Evolutionary conservation across 2,113 vertebrate genomes (phyloP), one percentile per base, ranked within the genome.

Genomic region (Aspidoscelis tigris): DNA sequence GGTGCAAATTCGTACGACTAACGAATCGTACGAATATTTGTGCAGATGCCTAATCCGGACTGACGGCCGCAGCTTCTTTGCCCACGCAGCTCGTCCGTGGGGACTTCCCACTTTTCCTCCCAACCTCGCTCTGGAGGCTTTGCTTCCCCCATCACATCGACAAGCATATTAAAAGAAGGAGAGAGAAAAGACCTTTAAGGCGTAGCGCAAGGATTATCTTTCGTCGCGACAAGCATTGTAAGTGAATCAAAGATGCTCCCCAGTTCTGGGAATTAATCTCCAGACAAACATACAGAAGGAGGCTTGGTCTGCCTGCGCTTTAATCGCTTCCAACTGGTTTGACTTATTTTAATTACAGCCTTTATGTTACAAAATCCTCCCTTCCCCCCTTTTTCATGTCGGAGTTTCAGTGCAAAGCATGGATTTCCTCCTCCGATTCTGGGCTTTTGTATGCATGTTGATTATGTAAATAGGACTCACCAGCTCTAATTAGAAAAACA

Each of bases 261-360:
- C 86, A 84, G 78, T 92, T 94, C 93, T 91, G 86, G 86, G 91
- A 80, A 90, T 93, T 96, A 95, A 96, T 96, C 95, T 96, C 94
- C 94, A 96, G 96, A 95, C 95, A 96, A 96, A 96, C 95, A 96
- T 96, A 96, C 95, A 95, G 95, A 95, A 95, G 95, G 92, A 93
- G 95, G 95, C 94, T 95, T 94, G 95, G 95, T 86, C 92, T 92
- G 90, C 92, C 95, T 95, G 87, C 88, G 95, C 90, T 96, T 96
- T 96, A 96, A 96, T 96, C 85, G 50, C 95, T 96, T 96, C 96
- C 96, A 96, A 96, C 95, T 95, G 95, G 96, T 97, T 96, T 97
- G 96, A 96, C 96, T 97, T 96, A 95, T 94, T 96, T 96, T 96
- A 97, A 97, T 97, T 97, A 96, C 94, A 96, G 95, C 90, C 92